These are phyloP conservation scores for Onychostruthus taczanowskii DNA, from an alignment of 2,113 vertebrate genomes.

Conservation along the genomic window DNA sequence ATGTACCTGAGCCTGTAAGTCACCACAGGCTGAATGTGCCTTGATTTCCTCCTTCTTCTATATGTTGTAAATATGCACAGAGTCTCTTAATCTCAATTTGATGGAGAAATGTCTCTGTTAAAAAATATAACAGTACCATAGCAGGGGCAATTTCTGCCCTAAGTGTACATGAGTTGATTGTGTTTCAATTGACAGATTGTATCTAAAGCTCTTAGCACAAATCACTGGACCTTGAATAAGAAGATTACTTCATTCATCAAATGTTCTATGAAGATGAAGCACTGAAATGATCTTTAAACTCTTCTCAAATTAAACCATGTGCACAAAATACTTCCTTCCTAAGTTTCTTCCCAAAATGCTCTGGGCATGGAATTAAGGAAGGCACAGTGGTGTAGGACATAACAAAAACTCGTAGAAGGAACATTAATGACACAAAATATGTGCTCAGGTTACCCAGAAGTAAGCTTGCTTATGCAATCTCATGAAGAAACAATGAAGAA, in stretches of 20 bases:
- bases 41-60: neutral
- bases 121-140: neutral
- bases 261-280: neutral
- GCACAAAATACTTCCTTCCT: neutral
- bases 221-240: slow-evolving; percentile 9
- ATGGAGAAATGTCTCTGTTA: neutral
- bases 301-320: neutral
- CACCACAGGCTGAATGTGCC: neutral
- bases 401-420: neutral
- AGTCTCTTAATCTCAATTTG: neutral
- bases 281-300: neutral
- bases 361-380: neutral
- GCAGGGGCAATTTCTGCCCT: neutral
- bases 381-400: neutral
- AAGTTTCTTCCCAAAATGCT: neutral
- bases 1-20: neutral
- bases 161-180: neutral
- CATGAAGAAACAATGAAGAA: neutral
- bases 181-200: neutral
- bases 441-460: neutral
- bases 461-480: neutral
- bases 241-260: slow-evolving; percentile 23
- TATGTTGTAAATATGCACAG: neutral
- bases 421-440: neutral
- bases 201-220: neutral